Base-by-base conservation (phyloP, 2,888 invertebrate species). In the Noctua fimbriata region DNA sequence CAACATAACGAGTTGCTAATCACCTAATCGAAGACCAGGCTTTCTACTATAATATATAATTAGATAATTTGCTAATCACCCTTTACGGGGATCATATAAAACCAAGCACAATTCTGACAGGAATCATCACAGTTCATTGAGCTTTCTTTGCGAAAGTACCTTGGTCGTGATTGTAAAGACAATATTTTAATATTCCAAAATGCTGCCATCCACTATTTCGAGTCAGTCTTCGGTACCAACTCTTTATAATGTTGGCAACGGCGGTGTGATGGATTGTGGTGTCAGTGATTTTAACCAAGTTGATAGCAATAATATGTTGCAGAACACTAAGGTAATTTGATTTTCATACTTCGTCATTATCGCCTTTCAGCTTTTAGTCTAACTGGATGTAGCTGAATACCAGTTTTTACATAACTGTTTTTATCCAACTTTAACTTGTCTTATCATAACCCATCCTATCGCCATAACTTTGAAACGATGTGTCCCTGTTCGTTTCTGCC, bases 1-100 rank as follows among this genome's bases (percentile, higher is more conserved):
- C 80, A 70, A 77, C 79, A 86, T 78, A 88, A 89, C 83, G 88
- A 84, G 55, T 74, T 36, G 69, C 72, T 91, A 90, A 91, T 90
- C 78, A 90, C 87, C 87, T 86, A 75, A 89, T 90, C 83, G 79
- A 82, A 82, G 24, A 73, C 52, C 58, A 84, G 66, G 77, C 80
- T 86, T 86, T 89, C 49, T 44, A 82, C 88, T 86, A n/a, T n/a
- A n/a, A n/a, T n/a, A n/a, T n/a, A n/a, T n/a, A n/a, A n/a, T n/a
- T n/a, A n/a, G n/a, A n/a, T n/a, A 85, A 86, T 92, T 92, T 87
- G 87, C 89, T 92, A 92, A 93, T 92, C 77, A 90, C 87, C 86
- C 66, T 78, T 83, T 80, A 86, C 28, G 72, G 82, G 85, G 88
- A 83, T 76, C 88, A 89, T 94, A 95, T 95, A 94, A 93, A 94